phyloP scores from a whole-genome alignment of 2,113 vertebrate genomes.

The Elaphurus davidianus region DNA sequence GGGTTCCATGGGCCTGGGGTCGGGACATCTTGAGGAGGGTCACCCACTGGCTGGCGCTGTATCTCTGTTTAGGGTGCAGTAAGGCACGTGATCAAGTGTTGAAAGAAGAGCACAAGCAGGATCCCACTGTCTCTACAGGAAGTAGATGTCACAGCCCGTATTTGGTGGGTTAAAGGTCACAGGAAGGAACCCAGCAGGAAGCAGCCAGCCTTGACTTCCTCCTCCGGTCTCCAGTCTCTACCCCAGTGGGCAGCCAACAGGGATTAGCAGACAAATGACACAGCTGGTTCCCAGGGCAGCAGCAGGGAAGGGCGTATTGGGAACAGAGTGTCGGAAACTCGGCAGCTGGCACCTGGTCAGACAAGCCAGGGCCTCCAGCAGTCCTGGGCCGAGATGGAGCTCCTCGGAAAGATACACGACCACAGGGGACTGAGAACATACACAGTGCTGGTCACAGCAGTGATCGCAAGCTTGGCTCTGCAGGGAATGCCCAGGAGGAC shows the following conservation, averaged over 20 bases:
- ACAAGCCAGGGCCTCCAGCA: neutral
- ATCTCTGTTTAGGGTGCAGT: neutral
- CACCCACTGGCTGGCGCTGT: accelerated
- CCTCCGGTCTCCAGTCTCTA: neutral
- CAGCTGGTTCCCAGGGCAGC: neutral
- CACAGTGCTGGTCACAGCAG: neutral
- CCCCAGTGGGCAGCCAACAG: neutral
- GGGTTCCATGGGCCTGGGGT: accelerated
- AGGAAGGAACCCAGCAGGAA: neutral
- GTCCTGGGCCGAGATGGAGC: neutral
- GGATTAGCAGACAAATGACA: neutral
- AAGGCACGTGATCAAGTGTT: neutral
- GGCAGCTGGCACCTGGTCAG: too few species aligned
- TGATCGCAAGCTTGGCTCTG: too few species aligned
- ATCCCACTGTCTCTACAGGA: neutral
- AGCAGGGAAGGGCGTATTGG: neutral
- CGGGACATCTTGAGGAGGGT: neutral
- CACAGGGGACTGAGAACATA: neutral
- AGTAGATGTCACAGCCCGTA: neutral
- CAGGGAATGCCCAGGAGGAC: neutral
- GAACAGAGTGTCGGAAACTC: neutral
- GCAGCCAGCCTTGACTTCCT: neutral
- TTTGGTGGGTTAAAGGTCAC: neutral
- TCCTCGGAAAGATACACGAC: neutral
- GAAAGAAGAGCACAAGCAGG: neutral